These are phyloP conservation scores for Panthera uncia DNA, from an alignment of 2,113 vertebrate genomes.

Conservation along the genomic window DNA sequence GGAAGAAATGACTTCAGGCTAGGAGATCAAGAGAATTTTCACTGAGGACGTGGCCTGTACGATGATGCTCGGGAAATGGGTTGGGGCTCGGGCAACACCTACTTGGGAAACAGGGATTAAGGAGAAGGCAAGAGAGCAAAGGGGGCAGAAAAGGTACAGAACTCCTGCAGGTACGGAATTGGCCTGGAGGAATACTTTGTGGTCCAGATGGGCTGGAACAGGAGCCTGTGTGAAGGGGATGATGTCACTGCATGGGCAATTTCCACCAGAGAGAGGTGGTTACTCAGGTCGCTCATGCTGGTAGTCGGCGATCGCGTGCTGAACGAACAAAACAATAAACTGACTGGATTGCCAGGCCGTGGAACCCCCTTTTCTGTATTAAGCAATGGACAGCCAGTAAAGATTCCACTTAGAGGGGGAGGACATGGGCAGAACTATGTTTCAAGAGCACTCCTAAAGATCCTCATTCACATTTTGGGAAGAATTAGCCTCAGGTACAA, in stretches of 20 bases:
- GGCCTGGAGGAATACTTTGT: neutral
- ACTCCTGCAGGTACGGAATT: neutral
- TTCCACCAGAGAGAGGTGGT: neutral
- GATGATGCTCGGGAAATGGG: neutral
- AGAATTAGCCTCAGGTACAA: neutral
- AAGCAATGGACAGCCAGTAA: neutral
- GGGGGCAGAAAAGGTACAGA: neutral
- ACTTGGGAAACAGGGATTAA: neutral
- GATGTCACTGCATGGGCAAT: neutral
- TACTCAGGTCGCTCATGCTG: neutral
- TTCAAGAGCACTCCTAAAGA: neutral
- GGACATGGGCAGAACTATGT: neutral
- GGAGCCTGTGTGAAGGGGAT: neutral
- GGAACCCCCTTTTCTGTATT: neutral
- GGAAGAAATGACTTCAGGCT: neutral
- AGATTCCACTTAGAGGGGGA: neutral
- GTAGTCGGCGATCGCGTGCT: neutral
- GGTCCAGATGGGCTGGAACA: neutral
- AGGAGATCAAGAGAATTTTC: neutral
- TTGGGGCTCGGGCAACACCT: neutral
- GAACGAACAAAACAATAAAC: neutral
- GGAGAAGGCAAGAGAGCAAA: neutral
- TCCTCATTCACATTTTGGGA: neutral
- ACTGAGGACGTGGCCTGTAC: neutral
- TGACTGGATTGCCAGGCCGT: fast-evolving